Conservation (phyloP, 2,888 invertebrate species). For the Punctoribates punctum region DNA sequence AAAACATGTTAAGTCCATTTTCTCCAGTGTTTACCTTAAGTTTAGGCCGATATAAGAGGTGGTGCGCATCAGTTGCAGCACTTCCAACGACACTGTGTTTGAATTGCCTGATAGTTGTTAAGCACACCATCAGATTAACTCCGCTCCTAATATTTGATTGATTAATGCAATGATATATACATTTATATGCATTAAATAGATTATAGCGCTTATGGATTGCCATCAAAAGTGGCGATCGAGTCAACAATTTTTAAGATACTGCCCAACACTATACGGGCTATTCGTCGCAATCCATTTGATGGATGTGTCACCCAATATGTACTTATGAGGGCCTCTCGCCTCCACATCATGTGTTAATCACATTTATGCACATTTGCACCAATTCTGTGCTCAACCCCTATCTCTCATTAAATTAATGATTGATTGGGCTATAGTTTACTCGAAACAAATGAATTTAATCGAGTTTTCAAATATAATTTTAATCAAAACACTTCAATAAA, state of each 20-base stretch:
- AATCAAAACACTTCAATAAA: neutral
- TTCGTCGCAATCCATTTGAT: conserved; percentile 11
- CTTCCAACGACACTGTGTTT: neutral
- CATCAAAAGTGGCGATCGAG: conserved; percentile 14
- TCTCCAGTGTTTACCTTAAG: conserved; percentile 15
- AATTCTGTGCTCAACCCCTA: conserved; percentile 10
- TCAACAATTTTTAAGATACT: conserved; percentile 20
- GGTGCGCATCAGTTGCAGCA: neutral
- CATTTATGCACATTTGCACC: neutral
- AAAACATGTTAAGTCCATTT: conserved; percentile 37
- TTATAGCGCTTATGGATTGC: neutral
- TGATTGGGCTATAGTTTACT: conserved; percentile 21
- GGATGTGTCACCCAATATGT: conserved; percentile 36
- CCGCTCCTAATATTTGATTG: conserved; percentile 25
- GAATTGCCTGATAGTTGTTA: neutral
- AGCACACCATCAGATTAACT: neutral
- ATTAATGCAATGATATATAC: conserved; percentile 23
- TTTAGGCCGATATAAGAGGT: neutral
- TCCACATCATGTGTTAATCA: conserved; percentile 34
- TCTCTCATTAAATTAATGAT: conserved; percentile 27
- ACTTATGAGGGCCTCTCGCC: conserved; percentile 34
- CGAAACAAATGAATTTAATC: neutral
- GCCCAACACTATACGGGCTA: conserved; percentile 26
- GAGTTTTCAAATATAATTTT: neutral
- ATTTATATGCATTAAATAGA: conserved; percentile 29